Evolutionary conservation across 1,140 invertebrate genomes (phyloP).

Genomic region (Pemphigus obesinymphae): DNA sequence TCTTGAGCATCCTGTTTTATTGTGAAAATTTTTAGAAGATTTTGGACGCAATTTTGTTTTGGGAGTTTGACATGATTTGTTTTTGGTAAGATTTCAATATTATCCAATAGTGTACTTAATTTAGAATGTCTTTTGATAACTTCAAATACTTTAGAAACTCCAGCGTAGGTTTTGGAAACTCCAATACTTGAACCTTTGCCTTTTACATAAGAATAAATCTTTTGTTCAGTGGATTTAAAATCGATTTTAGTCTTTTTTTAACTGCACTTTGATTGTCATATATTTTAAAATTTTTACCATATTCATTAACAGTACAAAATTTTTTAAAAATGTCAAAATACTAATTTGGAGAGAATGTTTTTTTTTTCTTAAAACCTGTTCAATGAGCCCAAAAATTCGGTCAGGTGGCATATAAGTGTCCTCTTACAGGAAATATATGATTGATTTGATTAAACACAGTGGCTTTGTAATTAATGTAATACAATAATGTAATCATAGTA

Average conservation of each 20-base stretch:
- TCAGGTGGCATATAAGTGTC: slow-evolving; percentile 48
- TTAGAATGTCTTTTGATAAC: neutral
- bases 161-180: neutral
- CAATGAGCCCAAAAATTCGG: slow-evolving; percentile 47
- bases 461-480: neutral
- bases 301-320: neutral
- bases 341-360: neutral
- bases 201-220: neutral
- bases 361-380: slow-evolving; percentile 29
- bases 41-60: neutral
- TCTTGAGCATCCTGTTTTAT: neutral
- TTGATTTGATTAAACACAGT: slow-evolving; percentile 44
- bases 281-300: neutral
- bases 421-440: too few species aligned
- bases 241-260: neutral
- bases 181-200: neutral
- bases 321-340: neutral
- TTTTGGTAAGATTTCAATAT: neutral
- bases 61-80: neutral
- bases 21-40: neutral
- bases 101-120: neutral
- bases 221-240: neutral
- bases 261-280: neutral
- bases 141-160: neutral
- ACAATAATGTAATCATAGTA: neutral